Evolutionary conservation across 2,888 invertebrate genomes (phyloP), one percentile per base, ranked within the genome.

Genomic region (Cantharis flavilabris): DNA sequence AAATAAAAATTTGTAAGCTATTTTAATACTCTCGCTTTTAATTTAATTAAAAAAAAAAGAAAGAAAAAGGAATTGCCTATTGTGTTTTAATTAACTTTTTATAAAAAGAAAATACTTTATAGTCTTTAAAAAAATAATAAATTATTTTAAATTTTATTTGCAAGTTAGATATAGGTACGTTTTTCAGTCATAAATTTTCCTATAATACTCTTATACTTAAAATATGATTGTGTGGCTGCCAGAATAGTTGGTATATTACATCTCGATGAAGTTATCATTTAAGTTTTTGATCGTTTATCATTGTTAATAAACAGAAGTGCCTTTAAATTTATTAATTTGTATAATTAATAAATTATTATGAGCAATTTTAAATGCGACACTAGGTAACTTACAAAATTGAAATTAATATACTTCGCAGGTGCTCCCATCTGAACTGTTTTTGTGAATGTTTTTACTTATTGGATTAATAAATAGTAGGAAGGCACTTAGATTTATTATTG

Each of bases 121-220:
- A 84, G 83, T 83, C 78, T 75, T 74, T 78, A 80, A 76, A 82
- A 83, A 82, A 81, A 80, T 82, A 82, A 84, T 83, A 84, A 83
- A 83, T 82, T 82, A 82, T 80, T 79, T 78, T 81, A 83, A 85
- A 84, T 83, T 84, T 81, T 81, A 81, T 82, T 80, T 82, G 84
- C 85, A 85, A 85, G 85, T 85, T 85, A 84, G 84, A 84, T 85
- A 84, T 85, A 84, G 85, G 84, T 49, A 9, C n/a, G 49, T 84
- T 85, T 84, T 83, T 81, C 80, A 82, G 83, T 83, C 84, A 83
- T 86, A 86, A 86, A 86, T 85, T 85, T 84, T 72, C 76, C 71
- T 70, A 79, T 84, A 84, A 84, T 84, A 83, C 83, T 82, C 83
- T 82, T 83, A 81, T 80, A 81, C 79, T 83, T 82, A 83, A 84